Conservation (phyloP, 2,113 vertebrate genomes). For the Atherinomorus stipes region DNA sequence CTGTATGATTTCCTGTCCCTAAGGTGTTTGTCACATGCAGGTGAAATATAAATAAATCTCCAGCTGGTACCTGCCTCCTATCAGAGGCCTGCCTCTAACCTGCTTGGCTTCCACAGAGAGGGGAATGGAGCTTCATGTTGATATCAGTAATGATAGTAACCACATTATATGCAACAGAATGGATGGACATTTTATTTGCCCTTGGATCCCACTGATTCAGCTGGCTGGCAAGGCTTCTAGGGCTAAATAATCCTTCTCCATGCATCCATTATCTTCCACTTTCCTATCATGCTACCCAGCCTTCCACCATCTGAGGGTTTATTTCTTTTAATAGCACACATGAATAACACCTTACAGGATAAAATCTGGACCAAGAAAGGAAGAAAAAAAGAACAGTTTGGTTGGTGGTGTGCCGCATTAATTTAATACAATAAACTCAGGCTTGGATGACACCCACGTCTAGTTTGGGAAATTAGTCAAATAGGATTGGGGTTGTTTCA, state of each 20-base stretch:
- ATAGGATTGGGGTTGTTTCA: slow-evolving; percentile 41
- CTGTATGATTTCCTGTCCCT: slow-evolving; percentile 20
- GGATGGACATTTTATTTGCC: slow-evolving; percentile 40
- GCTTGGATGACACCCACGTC: slow-evolving; percentile 28
- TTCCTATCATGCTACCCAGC: slow-evolving; percentile 3
- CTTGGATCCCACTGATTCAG: slow-evolving; percentile 52
- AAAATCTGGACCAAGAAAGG: slow-evolving; percentile 20
- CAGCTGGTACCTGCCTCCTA: slow-evolving; percentile 36
- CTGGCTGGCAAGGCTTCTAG: slow-evolving; percentile 20
- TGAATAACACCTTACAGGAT: slow-evolving; percentile 32
- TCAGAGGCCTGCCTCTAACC: slow-evolving; percentile 14
- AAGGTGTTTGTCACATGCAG: slow-evolving; percentile 39
- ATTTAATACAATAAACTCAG: slow-evolving; percentile 25
- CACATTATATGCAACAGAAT: slow-evolving; percentile 25
- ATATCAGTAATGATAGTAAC: slow-evolving; percentile 57
- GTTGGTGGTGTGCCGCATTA: slow-evolving; percentile 17
- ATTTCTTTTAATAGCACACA: slow-evolving; percentile 55
- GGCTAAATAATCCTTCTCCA: slow-evolving; percentile 41
- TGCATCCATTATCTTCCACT: slow-evolving; percentile 16
- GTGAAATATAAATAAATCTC: slow-evolving; percentile 62
- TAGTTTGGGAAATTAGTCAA: slow-evolving; percentile 36
- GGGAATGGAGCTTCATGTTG: slow-evolving; percentile 49
- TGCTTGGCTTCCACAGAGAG: slow-evolving; percentile 39
- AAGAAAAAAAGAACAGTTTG: slow-evolving; percentile 1
- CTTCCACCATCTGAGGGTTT: slow-evolving; percentile 31